These are phyloP conservation scores for Anarsia innoxiella DNA, from an alignment of 2,888 invertebrate species.

Conservation along the genomic window DNA sequence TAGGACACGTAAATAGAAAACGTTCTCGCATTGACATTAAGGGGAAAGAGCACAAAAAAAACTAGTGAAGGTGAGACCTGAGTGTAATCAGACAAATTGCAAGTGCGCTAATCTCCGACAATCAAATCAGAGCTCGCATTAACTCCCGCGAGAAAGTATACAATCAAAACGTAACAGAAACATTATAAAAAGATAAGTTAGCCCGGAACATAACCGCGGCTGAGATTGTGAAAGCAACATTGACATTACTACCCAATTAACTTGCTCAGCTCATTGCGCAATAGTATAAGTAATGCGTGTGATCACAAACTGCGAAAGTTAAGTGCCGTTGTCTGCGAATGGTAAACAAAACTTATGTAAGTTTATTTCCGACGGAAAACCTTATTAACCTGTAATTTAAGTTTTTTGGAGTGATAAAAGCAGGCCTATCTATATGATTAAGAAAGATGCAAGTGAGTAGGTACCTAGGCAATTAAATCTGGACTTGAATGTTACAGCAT, in stretches of 20 bases:
- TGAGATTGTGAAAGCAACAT: conserved; percentile 64
- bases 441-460: no score
- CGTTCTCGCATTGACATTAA: no score
- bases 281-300: conserved; percentile 30
- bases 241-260: conserved; percentile 66
- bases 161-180: conserved; percentile 36
- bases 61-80: no score
- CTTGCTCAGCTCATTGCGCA: conserved; percentile 45
- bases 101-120: not conserved
- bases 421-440: no score
- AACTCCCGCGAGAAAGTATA: conserved; percentile 50
- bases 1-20: no score
- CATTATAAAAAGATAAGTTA: conserved; percentile 41
- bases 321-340: conserved; percentile 34
- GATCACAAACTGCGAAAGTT: conserved; percentile 47
- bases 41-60: no score
- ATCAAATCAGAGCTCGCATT: conserved; percentile 9
- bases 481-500: no score
- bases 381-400: conserved; percentile 7
- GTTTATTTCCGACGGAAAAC: conserved; percentile 42
- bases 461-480: no score
- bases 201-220: conserved; percentile 38
- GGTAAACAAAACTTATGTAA: conserved; percentile 66
- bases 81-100: no score
- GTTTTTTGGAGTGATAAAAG: conserved; percentile 8